Conservation (phyloP, 2,113 vertebrate genomes). For the Dinomys branickii region DNA sequence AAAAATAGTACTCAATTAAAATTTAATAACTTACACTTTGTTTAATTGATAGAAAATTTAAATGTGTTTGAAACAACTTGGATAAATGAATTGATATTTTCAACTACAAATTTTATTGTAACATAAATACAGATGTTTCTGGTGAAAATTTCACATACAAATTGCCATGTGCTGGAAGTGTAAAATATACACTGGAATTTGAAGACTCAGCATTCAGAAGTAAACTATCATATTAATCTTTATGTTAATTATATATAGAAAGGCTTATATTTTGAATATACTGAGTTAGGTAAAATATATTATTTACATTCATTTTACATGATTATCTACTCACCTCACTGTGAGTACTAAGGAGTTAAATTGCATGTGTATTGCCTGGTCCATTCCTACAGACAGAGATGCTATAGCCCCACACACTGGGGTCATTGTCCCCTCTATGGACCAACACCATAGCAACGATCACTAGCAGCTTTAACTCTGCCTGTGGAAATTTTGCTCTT, state of each 20-base stretch:
- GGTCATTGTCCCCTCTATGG: fast-evolving
- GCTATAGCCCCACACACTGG: fast-evolving
- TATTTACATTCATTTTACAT: not conserved
- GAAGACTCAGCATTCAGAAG: not conserved
- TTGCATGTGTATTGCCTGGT: not conserved
- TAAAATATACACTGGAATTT: not conserved
- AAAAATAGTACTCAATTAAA: too few species aligned
- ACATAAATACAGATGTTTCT: not conserved
- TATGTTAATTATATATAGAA: not conserved
- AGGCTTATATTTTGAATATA: not conserved
- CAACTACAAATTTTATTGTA: constrained; percentile 2
- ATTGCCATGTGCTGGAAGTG: not conserved
- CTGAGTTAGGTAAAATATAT: not conserved
- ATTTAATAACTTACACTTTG: not conserved
- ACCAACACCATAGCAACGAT: not conserved
- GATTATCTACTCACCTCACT: not conserved
- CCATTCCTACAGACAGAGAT: not conserved
- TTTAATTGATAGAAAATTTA: not conserved
- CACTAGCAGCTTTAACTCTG: not conserved
- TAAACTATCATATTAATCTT: not conserved
- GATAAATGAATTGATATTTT: not conserved
- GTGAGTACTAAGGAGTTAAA: not conserved
- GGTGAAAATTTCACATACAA: not conserved
- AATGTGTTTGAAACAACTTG: constrained; percentile 32
- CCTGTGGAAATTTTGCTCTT: not conserved